phyloP scores from a whole-genome alignment of 2,888 invertebrate genomes.

The Synergus gifuensis region DNA sequence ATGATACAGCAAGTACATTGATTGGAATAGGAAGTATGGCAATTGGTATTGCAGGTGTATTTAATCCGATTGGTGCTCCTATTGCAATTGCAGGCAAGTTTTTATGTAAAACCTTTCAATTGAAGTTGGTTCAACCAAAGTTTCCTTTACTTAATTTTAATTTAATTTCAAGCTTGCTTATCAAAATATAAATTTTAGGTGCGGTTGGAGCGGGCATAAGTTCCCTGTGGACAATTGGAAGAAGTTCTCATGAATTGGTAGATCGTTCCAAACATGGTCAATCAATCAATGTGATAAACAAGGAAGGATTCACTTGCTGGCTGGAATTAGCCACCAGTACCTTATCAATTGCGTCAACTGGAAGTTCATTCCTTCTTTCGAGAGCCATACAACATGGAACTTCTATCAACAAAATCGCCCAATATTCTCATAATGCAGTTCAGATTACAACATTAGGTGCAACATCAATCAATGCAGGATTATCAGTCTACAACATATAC shows the following conservation, averaged over 20 bases:
- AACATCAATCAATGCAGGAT: conserved; percentile 18
- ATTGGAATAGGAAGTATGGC: conserved; percentile 51
- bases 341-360: conserved; percentile 58
- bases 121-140: too few species aligned
- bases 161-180: neutral
- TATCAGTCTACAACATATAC: conserved; percentile 57
- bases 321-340: conserved; percentile 61
- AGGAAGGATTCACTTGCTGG: conserved; percentile 61
- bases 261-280: conserved; percentile 65
- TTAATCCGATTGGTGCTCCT: conserved; percentile 63
- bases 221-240: conserved; percentile 59
- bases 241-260: conserved; percentile 56
- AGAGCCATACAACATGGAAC: conserved; percentile 57
- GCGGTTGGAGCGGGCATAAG: conserved; percentile 47
- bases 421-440: conserved; percentile 58
- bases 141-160: too few species aligned
- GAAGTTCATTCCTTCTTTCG: conserved; percentile 59
- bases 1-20: conserved; percentile 54
- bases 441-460: conserved; percentile 52
- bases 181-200: conserved; percentile 42
- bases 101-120: neutral
- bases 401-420: conserved; percentile 51
- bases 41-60: conserved; percentile 53
- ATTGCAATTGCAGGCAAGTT: conserved; percentile 57
- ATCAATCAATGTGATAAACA: conserved; percentile 59